Conservation (phyloP, 2,888 invertebrate species). For the Diaperis boleti region DNA sequence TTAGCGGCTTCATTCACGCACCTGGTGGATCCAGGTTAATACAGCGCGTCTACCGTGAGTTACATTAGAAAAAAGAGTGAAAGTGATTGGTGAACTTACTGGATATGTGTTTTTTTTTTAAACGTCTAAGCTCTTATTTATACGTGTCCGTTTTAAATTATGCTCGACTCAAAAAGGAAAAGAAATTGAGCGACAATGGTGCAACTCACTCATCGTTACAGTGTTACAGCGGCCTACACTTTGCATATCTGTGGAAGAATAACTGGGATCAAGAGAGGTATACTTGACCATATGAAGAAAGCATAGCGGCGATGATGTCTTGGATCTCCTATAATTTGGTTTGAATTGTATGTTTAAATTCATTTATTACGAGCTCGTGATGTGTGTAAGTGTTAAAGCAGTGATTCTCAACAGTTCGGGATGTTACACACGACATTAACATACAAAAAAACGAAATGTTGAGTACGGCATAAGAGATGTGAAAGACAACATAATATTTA, state of each 20-base stretch:
- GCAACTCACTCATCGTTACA: conserved; percentile 23
- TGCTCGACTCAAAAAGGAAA: too few relatives aligned
- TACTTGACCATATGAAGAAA: conserved; percentile 40
- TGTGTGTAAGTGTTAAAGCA: conserved; percentile 51
- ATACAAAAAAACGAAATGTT: not conserved
- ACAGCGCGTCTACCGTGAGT: conserved; percentile 30
- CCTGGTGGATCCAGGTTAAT: conserved; percentile 46
- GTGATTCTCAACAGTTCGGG: conserved; percentile 45
- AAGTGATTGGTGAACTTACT: not conserved
- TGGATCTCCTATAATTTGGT: conserved; percentile 56
- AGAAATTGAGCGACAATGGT: not conserved
- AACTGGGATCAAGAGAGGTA: conserved; percentile 33
- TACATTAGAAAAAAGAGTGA: not conserved
- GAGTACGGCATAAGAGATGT: too few relatives aligned
- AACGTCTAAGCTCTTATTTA: too few relatives aligned
- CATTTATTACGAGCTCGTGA: conserved; percentile 54
- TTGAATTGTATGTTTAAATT: conserved; percentile 57
- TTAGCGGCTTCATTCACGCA: conserved; percentile 57
- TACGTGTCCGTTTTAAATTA: too few relatives aligned
- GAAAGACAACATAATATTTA: too few relatives aligned
- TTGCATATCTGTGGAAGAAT: conserved; percentile 31
- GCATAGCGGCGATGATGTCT: conserved; percentile 54
- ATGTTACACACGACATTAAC: too few relatives aligned
- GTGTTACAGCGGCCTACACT: conserved; percentile 39
- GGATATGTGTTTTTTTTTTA: too few relatives aligned